Evolutionary conservation across 2,888 invertebrate species (phyloP), one percentile per base, ranked within the genome.

Genomic region (Harpalus rufipes): DNA sequence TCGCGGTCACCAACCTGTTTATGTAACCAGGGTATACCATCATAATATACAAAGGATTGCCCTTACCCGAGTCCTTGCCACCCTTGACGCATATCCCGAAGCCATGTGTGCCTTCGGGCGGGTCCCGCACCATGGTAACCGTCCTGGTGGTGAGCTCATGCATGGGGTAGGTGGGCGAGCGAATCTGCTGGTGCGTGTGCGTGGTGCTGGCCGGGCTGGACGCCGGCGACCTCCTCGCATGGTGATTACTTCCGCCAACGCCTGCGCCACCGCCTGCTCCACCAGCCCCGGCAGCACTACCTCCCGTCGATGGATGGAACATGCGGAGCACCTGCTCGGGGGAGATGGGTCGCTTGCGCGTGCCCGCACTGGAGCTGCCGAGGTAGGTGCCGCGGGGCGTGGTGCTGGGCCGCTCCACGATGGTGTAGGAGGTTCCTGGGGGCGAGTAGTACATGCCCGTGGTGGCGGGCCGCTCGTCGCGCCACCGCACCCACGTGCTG

Each of bases 71-170:
- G 91, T 97, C 96, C 92, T 96, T 96, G 88, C 97, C 97, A 89
- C 97, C 97, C 92, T 97, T 97, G 90, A 97, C 97, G 92, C 97
- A 97, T 89, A 97, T 97, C 86, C 97, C 97, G 92, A 97, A 97
- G 86, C 97, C 97, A 90, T 96, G 97, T 68, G 94, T 94, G 88
- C 95, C 95, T 90, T 96, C 96, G 86, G 95, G 95, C 81, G 94
- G 94, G 90, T 96, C 96, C 87, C 96, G 92, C 88, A 95, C 95
- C 96, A 97, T 97, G 91, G 95, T 96, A 89, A 97, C 96, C 86
- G 96, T 97, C 88, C 96, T 93, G 88, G 96, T 96, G 88, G 95
- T 93, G 88, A 96, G 93, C 91, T 96, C 96, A 89, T 95, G 94
- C 86, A 94, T 93, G 91, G 93, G 94, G 90, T 92, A 94, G 92